A percentile compares a stretch with the other conserved stretches of the same genome.
phyloP scores from a whole-genome alignment of 2,113 vertebrate species.

The Sapayoa aenigma region DNA sequence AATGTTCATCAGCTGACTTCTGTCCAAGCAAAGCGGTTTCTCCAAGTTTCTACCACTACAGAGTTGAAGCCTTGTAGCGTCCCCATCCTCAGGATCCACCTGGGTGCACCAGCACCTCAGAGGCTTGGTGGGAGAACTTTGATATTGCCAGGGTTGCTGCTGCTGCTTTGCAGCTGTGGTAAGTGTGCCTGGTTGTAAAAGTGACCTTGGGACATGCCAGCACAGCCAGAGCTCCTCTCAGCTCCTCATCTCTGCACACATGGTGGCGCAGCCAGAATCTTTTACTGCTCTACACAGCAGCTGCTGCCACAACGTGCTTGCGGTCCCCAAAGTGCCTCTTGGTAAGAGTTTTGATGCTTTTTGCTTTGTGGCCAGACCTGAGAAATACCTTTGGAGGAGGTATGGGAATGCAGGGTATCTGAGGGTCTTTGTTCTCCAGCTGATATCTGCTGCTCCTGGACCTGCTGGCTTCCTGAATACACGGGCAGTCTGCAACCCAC shows the following conservation, averaged over 20 bases:
- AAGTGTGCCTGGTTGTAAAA: background rate
- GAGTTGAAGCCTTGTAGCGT: background rate
- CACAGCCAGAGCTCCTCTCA: background rate
- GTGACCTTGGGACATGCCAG: background rate
- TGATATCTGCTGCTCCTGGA: background rate
- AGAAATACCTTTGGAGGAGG: background rate
- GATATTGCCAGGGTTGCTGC: background rate
- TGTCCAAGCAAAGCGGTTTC: background rate
- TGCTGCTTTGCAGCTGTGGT: background rate
- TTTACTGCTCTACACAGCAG: background rate
- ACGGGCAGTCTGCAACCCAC: background rate
- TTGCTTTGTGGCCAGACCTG: background rate
- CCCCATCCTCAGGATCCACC: background rate
- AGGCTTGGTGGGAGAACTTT: background rate
- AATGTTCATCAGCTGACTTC: background rate
- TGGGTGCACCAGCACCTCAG: background rate
- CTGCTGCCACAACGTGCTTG: background rate
- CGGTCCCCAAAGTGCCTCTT: background rate
- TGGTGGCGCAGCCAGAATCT: background rate
- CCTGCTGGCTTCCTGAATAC: background rate
- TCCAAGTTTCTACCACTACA: background rate
- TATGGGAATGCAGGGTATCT: background rate
- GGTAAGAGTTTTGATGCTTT: background rate
- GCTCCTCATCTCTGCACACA: background rate
- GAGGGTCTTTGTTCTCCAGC: background rate